Conservation (phyloP, 2,113 vertebrate genomes). For the Malurus melanocephalus region DNA sequence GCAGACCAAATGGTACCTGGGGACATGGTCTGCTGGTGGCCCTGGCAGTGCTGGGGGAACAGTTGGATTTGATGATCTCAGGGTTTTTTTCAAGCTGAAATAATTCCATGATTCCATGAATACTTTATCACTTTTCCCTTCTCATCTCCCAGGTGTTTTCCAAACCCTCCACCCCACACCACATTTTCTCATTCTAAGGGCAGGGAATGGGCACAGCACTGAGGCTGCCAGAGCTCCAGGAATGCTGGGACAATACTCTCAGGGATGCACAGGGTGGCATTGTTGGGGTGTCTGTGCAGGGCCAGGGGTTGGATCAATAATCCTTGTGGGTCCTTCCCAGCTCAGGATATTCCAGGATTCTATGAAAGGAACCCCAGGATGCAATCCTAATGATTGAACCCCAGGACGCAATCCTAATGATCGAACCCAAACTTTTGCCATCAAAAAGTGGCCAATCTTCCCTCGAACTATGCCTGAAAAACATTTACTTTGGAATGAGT, state of each 20-base stretch:
- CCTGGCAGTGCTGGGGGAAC: not conserved
- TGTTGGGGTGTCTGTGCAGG: not conserved
- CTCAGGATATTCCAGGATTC: not conserved
- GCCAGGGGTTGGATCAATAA: not conserved
- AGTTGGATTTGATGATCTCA: not conserved
- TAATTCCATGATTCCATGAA: not conserved
- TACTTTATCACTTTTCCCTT: not conserved
- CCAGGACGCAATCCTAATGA: not conserved
- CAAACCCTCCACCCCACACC: not conserved
- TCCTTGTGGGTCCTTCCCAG: not conserved
- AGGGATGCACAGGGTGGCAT: not conserved
- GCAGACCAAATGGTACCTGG: not conserved
- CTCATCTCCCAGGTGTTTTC: not conserved
- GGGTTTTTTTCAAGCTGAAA: not conserved
- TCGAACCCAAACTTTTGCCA: not conserved
- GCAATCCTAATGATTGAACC: not conserved
- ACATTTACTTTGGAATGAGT: not conserved
- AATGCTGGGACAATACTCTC: not conserved
- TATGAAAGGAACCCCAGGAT: fast-evolving
- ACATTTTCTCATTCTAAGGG: not conserved
- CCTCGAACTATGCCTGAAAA: not conserved
- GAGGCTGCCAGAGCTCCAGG: not conserved
- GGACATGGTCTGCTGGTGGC: not conserved
- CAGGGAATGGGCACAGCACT: fast-evolving
- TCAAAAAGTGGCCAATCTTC: not conserved